phyloP scores from a whole-genome alignment of 2,113 vertebrate genomes.

The Nycticorax nycticorax region DNA sequence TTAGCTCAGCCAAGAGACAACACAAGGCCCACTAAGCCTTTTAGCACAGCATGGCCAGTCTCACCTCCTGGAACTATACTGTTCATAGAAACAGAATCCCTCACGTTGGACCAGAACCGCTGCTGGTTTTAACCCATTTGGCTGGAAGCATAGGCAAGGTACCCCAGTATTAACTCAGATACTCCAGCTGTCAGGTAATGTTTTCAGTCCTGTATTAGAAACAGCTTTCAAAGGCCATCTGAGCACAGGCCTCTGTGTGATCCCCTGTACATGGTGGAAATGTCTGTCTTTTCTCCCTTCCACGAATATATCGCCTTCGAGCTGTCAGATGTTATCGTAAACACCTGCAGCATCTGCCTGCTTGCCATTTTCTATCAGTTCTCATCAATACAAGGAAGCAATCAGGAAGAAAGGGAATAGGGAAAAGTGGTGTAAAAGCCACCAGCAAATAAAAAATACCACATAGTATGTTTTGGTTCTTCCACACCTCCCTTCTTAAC shows the following conservation, averaged over 20 bases:
- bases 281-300: neutral
- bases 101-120: neutral
- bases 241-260: neutral
- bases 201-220: neutral
- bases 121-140: neutral
- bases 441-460: neutral
- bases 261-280: neutral
- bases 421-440: neutral
- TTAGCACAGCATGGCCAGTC: neutral
- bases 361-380: neutral
- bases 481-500: neutral
- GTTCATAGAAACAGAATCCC: neutral
- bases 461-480: neutral
- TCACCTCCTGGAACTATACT: neutral
- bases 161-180: neutral
- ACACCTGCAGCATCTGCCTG: neutral
- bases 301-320: neutral
- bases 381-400: neutral
- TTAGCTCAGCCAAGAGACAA: neutral
- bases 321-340: neutral
- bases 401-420: neutral
- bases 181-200: accelerated
- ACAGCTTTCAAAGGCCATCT: neutral
- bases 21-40: neutral
- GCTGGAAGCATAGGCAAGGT: neutral